Base-by-base conservation (phyloP, 1,140 invertebrate genomes). In the Drosophila pruinosa region DNA sequence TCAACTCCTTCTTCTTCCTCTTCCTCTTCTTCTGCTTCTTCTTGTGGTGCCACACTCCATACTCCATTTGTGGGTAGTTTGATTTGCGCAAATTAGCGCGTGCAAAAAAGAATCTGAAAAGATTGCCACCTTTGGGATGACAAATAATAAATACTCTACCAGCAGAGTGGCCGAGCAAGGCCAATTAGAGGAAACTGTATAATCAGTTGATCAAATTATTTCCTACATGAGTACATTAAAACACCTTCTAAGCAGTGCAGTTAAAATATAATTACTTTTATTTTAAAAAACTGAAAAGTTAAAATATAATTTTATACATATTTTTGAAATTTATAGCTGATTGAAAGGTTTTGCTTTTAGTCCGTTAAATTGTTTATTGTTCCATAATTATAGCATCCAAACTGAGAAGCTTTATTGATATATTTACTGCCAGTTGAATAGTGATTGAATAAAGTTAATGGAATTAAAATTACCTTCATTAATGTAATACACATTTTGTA, bases 51-150 rank as follows among this genome's bases (percentile, higher is more conserved):
- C 58, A 59, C 53, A 65, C 24, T 31, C n/a, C 36, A 24, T 26
- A 14, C 22, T 26, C 39, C 63, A 57, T 34, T 65, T 53, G 72
- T 69, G 69, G 67, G 76, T 59, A 57, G 77, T 78, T 86, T 86
- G 77, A 86, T 86, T 88, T 88, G 67, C 69, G 57, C 81, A 86
- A 86, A 86, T 86, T 86, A 88, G 82, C 77, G 63, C 81, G 67
- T 67, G 73, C 63, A 70, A 50, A 43, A 45, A 72, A 52, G 52
- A 50, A 43, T 41, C 28, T 36, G 38, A 52, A 10, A n/a, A 56
- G 4, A 47, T 12, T 38, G 47, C 50, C 10, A 50, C 31, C n/a
- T 34, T 34, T 4, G 31, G 10, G 31, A 48, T 39, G 31, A 48
- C 12, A 24, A 58, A 15, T 39, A 17, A 4, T 8, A 17, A 39